These are phyloP conservation scores for Pachliopta kotzebuea DNA, from an alignment of 2,888 invertebrate species.

Conservation along the genomic window DNA sequence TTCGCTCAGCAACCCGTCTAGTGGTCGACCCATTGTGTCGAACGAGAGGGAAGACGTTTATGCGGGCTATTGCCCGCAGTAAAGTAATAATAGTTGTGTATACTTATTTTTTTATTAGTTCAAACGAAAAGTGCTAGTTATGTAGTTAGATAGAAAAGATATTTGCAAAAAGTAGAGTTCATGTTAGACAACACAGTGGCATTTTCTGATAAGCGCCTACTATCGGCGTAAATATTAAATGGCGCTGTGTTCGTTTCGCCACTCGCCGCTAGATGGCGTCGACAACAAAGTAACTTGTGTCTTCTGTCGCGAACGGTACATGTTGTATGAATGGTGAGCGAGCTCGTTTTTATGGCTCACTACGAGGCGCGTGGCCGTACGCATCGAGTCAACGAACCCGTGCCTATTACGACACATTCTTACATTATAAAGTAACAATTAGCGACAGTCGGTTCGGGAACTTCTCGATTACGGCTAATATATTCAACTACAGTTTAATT, in stretches of 20 bases:
- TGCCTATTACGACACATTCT: slow-evolving; percentile 47
- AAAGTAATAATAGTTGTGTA: not conserved
- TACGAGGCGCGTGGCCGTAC: slow-evolving; percentile 58
- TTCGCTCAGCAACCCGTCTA: slow-evolving; percentile 52
- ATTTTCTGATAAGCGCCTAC: slow-evolving; percentile 45
- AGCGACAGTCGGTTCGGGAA: slow-evolving; percentile 24
- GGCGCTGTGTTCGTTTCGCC: slow-evolving; percentile 50
- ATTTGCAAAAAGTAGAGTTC: not conserved
- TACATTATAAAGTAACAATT: slow-evolving; percentile 34
- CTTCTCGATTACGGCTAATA: slow-evolving; percentile 27
- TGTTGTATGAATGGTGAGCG: slow-evolving; percentile 65
- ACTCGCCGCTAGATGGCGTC: slow-evolving; percentile 69
- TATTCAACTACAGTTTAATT: slow-evolving; percentile 5
- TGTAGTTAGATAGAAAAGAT: not conserved
- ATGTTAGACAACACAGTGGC: not conserved
- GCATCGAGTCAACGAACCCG: slow-evolving; percentile 67
- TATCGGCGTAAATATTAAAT: slow-evolving; percentile 46
- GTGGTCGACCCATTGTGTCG: slow-evolving; percentile 58
- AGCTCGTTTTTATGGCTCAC: slow-evolving; percentile 57
- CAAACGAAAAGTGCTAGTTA: not conserved
- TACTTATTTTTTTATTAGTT: not conserved
- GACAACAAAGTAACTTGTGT: slow-evolving; percentile 49
- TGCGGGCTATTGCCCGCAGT: slow-evolving; percentile 12
- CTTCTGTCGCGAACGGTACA: slow-evolving; percentile 44
- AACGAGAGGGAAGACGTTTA: slow-evolving; percentile 32